These are phyloP conservation scores for Meganola albula DNA, from an alignment of 2,888 invertebrate genomes.

Conservation along the genomic window DNA sequence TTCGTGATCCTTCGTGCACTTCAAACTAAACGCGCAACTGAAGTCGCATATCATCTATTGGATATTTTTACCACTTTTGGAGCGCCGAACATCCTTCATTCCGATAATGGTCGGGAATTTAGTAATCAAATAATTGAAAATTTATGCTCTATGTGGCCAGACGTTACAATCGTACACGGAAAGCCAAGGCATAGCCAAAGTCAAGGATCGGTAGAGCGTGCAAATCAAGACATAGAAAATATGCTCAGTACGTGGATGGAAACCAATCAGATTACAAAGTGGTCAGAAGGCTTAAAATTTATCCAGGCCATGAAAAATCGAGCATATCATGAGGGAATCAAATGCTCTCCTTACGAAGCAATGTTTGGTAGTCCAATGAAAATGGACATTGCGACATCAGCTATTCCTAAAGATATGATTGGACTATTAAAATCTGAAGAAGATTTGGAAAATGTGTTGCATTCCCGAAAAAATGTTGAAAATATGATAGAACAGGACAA, in stretches of 20 bases:
- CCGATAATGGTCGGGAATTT: slow-evolving; percentile 40
- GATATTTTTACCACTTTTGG: slow-evolving; percentile 47
- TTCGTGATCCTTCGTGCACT: slow-evolving; percentile 41
- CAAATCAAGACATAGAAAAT: slow-evolving; percentile 44
- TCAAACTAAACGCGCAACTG: slow-evolving; percentile 35
- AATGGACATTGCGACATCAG: slow-evolving; percentile 10
- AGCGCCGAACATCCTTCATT: slow-evolving; percentile 41
- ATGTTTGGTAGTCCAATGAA: slow-evolving; percentile 29
- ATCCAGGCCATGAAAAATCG: slow-evolving; percentile 52
- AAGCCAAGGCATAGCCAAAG: slow-evolving; percentile 37
- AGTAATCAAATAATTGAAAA: slow-evolving; percentile 20
- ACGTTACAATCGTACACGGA: slow-evolving; percentile 43
- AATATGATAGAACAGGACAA: too few relatives aligned
- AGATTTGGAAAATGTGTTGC: not conserved
- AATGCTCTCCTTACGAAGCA: slow-evolving; percentile 38
- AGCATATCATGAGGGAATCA: slow-evolving; percentile 41
- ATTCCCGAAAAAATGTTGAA: too few relatives aligned
- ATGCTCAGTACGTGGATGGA: slow-evolving; percentile 44
- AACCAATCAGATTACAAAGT: slow-evolving; percentile 37
- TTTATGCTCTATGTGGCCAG: slow-evolving; percentile 31
- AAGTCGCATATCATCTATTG: slow-evolving; percentile 39
- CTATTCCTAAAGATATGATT: slow-evolving; percentile 9
- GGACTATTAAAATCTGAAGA: not conserved
- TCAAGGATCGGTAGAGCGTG: slow-evolving; percentile 39
- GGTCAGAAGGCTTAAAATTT: slow-evolving; percentile 47